Base-by-base conservation (phyloP, 2,797 vertebrate species). In the Melanotaenia maccullochi region DNA sequence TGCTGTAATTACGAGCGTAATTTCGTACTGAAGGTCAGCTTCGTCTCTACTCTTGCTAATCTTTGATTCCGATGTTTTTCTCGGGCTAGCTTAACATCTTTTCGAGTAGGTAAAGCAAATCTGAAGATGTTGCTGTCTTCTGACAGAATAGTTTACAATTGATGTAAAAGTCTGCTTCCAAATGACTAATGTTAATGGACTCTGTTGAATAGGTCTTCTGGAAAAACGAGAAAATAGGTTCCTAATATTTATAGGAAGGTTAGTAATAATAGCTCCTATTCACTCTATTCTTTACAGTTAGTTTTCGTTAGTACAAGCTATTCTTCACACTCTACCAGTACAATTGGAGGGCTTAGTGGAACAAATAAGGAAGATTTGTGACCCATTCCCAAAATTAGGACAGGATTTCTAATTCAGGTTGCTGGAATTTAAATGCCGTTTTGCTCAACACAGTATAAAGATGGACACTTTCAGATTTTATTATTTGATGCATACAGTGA, bases 11-110 rank as follows among this genome's bases (percentile, higher is more conserved):
- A 58, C n/a, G 1, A 44, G 11, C 68, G 14, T 42, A 47, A 20
- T 4, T 51, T 66, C 52, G 12, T 16, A 68, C 2, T 90, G 89
- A 93, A 94, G 93, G 91, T 93, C 92, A 93, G 88, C 47, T 79
- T 86, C 75, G 56, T 54, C 13, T 52, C 6, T 18, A 25, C 22
- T 35, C 4, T 2, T 40, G 35, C 42, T 49, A 56, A 30, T 35
- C 33, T 63, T 24, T 3, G 1, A 5, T n/a, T 54, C 9, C 36
- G 49, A 68, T 57, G 28, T 7, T 14, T 32, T 44, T 47, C 0
- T 30, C 0, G 11, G 3, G 0, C 30, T 13, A 44, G 5, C 5
- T 44, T 44, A 18, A 44, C 42, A 18, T 5, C 42, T 44, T 14
- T 57, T 25, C 18, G 14, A 25, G 16, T 52, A 1, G 33, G 5